Evolutionary conservation across 2,888 invertebrate species (phyloP), one percentile per base, ranked within the genome.

Genomic region (Leptinotarsa tumamoca): DNA sequence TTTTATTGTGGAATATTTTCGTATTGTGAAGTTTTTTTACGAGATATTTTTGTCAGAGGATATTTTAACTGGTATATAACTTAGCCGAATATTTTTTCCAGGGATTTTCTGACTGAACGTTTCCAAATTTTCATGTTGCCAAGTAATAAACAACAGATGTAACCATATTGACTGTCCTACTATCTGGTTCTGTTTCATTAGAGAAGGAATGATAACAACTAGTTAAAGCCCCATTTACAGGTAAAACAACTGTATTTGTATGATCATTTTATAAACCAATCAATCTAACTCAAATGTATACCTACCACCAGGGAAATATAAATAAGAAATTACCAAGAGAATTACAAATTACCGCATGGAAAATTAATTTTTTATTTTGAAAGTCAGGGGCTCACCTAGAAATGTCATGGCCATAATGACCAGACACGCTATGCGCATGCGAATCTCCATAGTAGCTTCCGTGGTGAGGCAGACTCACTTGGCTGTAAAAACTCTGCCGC

Each of bases 401-500:
- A 79, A 86, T 86, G 78, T 88, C 88, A 77, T 87, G 85, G 83
- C 86, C 87, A 80, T 89, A 89, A 87, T 87, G 86, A 87, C 86
- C 86, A 72, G 87, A 86, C 78, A 86, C 82, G 81, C 87, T 87
- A 83, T 86, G 85, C 72, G 81, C 80, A 80, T 88, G 84, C 85
- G 87, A 84, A 87, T 90, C 85, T 89, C 90, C 83, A 87, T 89
- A 83, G 89, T 89, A 88, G 83, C 85, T 85, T 73, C 84, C 85
- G 78, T 85, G 72, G 74, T 86, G 85, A 68, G 85, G 83, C 81
- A 85, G 83, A 82, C 86, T 87, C 80, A 86, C 79, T 81, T 88
- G 88, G 82, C 87, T 88, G 85, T 89, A 89, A 88, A 87, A 89
- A 85, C 87, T 87, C 86, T 89, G 89, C 81, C 88, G 85, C 80